These are phyloP conservation scores for Labrus mixtus DNA, from an alignment of 2,113 vertebrate species.

Conservation along the genomic window DNA sequence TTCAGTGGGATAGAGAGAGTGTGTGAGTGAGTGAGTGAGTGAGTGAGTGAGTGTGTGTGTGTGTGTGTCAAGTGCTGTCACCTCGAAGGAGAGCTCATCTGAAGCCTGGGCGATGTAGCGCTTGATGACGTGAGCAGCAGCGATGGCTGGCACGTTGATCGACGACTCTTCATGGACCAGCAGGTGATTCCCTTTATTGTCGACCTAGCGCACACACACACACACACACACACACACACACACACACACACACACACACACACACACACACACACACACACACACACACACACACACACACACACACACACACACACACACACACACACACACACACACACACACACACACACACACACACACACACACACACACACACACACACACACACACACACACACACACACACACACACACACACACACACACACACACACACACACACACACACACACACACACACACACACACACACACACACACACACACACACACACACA, in stretches of 20 bases:
- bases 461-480: too few species aligned
- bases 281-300: neutral
- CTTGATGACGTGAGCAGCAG: constrained; percentile 98
- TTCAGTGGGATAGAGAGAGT: neutral
- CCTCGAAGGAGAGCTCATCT: constrained; percentile 97
- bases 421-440: too few species aligned
- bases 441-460: too few species aligned
- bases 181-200: constrained; percentile 98
- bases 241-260: neutral
- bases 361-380: too few species aligned
- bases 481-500: neutral
- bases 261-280: neutral
- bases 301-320: neutral
- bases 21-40: neutral
- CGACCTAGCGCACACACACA: constrained; percentile 84
- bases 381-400: too few species aligned
- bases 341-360: too few species aligned
- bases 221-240: neutral
- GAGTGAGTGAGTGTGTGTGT: neutral
- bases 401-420: too few species aligned
- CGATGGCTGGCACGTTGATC: constrained; percentile 97
- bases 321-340: neutral
- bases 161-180: constrained; percentile 97
- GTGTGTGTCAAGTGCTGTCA: constrained; percentile 66
- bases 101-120: constrained; percentile 96